These are phyloP conservation scores for Odocoileus hemionus DNA, from an alignment of 2,113 vertebrate genomes.

Conservation along the genomic window DNA sequence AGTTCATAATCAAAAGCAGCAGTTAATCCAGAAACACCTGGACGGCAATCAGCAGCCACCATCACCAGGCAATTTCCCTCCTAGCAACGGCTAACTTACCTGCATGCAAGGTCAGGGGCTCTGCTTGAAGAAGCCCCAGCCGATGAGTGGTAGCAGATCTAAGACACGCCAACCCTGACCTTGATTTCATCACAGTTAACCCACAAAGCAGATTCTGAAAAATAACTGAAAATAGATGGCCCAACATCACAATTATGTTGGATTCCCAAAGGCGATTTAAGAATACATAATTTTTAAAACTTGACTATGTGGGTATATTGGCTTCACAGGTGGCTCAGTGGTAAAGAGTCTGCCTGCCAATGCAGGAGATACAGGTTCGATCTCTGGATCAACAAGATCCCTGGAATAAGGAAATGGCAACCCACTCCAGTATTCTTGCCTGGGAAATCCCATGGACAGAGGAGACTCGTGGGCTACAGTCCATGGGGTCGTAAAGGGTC, in stretches of 20 bases:
- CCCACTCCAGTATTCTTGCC: not conserved
- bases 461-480: not conserved
- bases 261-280: not conserved
- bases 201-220: not conserved
- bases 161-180: not conserved
- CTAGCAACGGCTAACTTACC: not conserved
- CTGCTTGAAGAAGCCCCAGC: not conserved
- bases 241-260: not conserved
- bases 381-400: not conserved
- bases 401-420: not conserved
- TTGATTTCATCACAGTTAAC: not conserved
- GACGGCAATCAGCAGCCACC: not conserved
- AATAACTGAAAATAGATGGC: not conserved
- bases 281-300: not conserved
- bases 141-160: not conserved
- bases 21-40: conserved; percentile 20
- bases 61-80: not conserved
- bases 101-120: not conserved
- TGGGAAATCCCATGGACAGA: not conserved
- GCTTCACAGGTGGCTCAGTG: not conserved
- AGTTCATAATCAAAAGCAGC: conserved; percentile 4
- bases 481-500: not conserved
- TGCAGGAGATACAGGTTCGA: not conserved
- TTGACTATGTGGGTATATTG: not conserved
- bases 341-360: not conserved